phyloP scores from a whole-genome alignment of 2,888 invertebrate species.

The Kryphioiulus occultus region DNA sequence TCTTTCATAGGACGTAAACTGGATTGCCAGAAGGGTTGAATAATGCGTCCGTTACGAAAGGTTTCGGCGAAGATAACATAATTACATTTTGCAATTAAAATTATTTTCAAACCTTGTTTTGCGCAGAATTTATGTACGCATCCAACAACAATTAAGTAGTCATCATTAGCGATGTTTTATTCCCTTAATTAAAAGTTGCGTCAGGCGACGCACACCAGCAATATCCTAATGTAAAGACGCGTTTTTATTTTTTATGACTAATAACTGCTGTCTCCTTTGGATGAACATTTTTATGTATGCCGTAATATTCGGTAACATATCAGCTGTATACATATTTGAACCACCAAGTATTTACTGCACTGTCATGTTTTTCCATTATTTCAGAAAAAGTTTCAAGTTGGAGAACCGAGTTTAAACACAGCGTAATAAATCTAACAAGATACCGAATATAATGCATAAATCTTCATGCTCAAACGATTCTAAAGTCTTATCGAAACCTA shows the following conservation, averaged over 20 bases:
- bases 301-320: too few relatives aligned
- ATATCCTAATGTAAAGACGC: background rate
- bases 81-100: slow-evolving; percentile 26
- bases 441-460: too few relatives aligned
- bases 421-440: too few relatives aligned
- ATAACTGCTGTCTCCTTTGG: background rate
- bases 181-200: slow-evolving; percentile 13
- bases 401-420: too few relatives aligned
- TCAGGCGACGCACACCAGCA: background rate
- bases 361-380: too few relatives aligned
- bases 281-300: too few relatives aligned
- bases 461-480: too few relatives aligned
- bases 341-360: too few relatives aligned
- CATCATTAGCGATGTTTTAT: slow-evolving; percentile 30
- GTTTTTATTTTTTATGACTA: background rate
- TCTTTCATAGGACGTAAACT: background rate
- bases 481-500: too few relatives aligned
- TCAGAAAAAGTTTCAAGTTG: too few relatives aligned
- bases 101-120: slow-evolving; percentile 18
- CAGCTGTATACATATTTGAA: too few relatives aligned
- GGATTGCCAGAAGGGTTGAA: slow-evolving; percentile 17
- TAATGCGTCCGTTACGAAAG: background rate
- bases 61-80: slow-evolving; percentile 30
- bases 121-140: background rate
- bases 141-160: slow-evolving; percentile 7